Percentiles rank a stretch among this genome's conserved stretches.
phyloP scores from a whole-genome alignment of 2,888 invertebrate genomes.

The Beris chalybata region DNA sequence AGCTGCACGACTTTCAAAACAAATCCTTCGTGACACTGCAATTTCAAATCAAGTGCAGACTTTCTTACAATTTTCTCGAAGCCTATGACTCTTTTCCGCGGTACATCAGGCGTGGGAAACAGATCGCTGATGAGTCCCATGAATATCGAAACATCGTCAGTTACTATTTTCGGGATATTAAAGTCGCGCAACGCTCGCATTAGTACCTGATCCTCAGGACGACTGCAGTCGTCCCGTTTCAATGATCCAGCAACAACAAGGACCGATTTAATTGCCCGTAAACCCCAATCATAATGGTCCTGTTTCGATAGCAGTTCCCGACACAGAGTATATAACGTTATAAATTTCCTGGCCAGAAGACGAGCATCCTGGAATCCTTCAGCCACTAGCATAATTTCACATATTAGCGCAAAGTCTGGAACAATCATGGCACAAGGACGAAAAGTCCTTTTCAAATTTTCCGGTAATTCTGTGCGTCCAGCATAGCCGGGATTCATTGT shows the following conservation, averaged over 20 bases:
- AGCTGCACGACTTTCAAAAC: slow-evolving; percentile 83
- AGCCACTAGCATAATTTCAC: slow-evolving; percentile 97
- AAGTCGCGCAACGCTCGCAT: slow-evolving; percentile 95
- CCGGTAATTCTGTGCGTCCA: slow-evolving; percentile 83
- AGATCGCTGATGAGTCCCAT: slow-evolving; percentile 94
- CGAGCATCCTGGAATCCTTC: slow-evolving; percentile 95
- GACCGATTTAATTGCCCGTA: slow-evolving; percentile 94
- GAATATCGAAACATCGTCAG: slow-evolving; percentile 89
- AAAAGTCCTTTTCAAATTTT: slow-evolving; percentile 65
- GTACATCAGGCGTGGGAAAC: slow-evolving; percentile 91
- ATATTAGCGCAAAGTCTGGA: slow-evolving; percentile 94
- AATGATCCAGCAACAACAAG: slow-evolving; percentile 92
- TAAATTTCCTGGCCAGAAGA: slow-evolving; percentile 89
- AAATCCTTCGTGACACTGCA: slow-evolving; percentile 92
- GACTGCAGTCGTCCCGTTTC: slow-evolving; percentile 75
- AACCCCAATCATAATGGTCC: slow-evolving; percentile 98
- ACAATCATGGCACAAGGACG: slow-evolving; percentile 98
- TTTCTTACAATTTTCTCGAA: slow-evolving; percentile 81
- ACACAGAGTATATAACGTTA: slow-evolving; percentile 90
- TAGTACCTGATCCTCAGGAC: slow-evolving; percentile 91
- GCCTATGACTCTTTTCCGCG: slow-evolving; percentile 81
- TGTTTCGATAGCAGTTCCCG: slow-evolving; percentile 89
- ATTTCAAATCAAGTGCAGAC: slow-evolving; percentile 78
- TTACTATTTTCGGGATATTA: slow-evolving; percentile 92
- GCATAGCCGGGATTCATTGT: slow-evolving; percentile 98